Base-by-base conservation (phyloP, 1,140 invertebrate genomes). In the Calephelis virginiensis region DNA sequence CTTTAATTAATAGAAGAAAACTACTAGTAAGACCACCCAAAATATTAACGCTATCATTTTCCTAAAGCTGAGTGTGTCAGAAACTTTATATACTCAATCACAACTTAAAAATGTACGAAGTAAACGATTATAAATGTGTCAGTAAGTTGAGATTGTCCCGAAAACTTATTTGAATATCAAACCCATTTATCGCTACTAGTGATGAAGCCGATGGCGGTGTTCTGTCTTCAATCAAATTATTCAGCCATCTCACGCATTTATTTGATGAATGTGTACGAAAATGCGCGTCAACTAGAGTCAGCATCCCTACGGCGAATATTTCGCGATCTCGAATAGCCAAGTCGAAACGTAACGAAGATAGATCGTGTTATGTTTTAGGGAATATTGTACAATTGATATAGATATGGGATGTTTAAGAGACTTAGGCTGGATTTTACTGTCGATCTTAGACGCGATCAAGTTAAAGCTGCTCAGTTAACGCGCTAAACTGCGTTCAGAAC, bases 161-260 rank as follows among this genome's bases (percentile, higher is more conserved):
- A 56, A 64, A 64, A 50, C 12, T 73, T 73, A 78, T 81, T 78
- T 76, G 71, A 80, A 80, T 80, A 83, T 76, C 77, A 76, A 78
- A 82, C 80, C 78, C 76, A 77, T 74, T 82, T 76, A 73, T 76
- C 75, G 72, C 70, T 74, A 75, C 73, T 76, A 65, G 59, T 63
- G 47, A 68, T 81, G 77, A 70, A 72, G 81, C 78, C 80, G 80
- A 80, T 74, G 79, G 72, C 72, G 73, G 79, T 74, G 66, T 75
- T 81, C 81, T 78, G 82, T 80, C 81, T 79, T 79, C 78, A 79
- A 87, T 87, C 83, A 87, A 85, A 83, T 87, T 87, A 84, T 85
- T 79, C 82, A 70, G 70, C 71, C 71, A 60, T 70, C 74, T 78
- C 74, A 75, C 76, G 75, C 71, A 77, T 77, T 82, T 75, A 65